These are phyloP conservation scores for zebrafish (Danio rerio) DNA, from an alignment of 2,113 vertebrate genomes.

Conservation along the genomic window DNA sequence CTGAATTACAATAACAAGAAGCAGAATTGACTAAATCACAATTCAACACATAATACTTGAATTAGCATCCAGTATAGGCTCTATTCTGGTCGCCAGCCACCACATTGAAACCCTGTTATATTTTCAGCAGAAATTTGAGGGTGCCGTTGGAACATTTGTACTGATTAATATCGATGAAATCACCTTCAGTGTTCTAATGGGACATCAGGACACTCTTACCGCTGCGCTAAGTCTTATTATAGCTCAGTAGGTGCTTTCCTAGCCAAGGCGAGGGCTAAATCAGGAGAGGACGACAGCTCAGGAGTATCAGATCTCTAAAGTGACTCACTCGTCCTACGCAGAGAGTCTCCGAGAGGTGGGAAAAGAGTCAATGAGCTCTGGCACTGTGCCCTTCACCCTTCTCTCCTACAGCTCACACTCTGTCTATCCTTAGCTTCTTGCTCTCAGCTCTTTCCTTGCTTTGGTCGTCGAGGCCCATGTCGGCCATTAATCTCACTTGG, in stretches of 20 bases:
- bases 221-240: not conserved
- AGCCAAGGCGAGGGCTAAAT: slow-evolving; percentile 10
- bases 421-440: not conserved
- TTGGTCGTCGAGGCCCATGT: not conserved
- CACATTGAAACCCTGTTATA: not conserved
- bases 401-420: not conserved
- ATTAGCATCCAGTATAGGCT: no score
- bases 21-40: no score
- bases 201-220: not conserved
- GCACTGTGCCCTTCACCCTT: slow-evolving; percentile 23
- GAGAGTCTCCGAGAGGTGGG: slow-evolving; percentile 5
- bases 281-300: slow-evolving; percentile 45
- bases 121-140: not conserved
- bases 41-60: no score
- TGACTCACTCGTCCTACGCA: slow-evolving; percentile 56
- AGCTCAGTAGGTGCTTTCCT: not conserved
- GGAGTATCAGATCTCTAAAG: slow-evolving; percentile 66
- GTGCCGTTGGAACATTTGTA: not conserved
- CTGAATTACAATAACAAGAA: no score
- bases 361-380: slow-evolving; percentile 9
- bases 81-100: not conserved
- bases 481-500: slow-evolving; percentile 59
- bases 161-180: slow-evolving; percentile 11
- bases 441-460: slow-evolving; percentile 5
- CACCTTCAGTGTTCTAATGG: slow-evolving; percentile 26